These are phyloP conservation scores for Cantharis rustica DNA, from an alignment of 2,888 invertebrate species.

Conservation along the genomic window DNA sequence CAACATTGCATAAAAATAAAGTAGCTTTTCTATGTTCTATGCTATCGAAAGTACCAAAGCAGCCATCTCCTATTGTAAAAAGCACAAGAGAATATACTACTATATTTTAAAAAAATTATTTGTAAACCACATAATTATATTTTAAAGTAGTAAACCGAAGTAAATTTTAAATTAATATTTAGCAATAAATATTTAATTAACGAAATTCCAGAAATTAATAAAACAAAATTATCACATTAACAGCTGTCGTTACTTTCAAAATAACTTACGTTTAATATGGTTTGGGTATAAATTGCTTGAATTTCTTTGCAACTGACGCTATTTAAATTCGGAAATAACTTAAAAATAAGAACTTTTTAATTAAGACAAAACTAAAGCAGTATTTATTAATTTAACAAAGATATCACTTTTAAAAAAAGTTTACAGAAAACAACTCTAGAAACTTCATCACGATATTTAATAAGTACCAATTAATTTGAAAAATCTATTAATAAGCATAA, in stretches of 20 bases:
- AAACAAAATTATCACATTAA: background rate
- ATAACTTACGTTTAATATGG: background rate
- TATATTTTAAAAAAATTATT: too few species aligned
- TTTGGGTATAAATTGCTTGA: background rate
- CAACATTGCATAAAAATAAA: too few species aligned
- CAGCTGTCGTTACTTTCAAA: background rate
- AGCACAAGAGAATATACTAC: background rate
- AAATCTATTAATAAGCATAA: background rate
- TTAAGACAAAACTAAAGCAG: background rate
- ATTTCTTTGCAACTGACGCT: background rate
- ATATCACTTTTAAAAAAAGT: background rate
- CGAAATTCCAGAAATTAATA: background rate
- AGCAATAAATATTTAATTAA: too few species aligned
- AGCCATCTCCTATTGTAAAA: background rate
- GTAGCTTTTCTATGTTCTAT: too few species aligned
- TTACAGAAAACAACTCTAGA: background rate
- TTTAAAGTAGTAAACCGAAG: too few species aligned
- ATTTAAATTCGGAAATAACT: background rate
- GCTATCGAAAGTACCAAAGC: background rate
- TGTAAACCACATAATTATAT: too few species aligned
- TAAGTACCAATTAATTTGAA: background rate
- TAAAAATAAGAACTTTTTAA: background rate
- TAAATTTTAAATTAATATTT: too few species aligned
- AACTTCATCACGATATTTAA: background rate
- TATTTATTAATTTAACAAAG: background rate